These are phyloP conservation scores for Perccottus glenii DNA, from an alignment of 2,113 vertebrate genomes.

Conservation along the genomic window DNA sequence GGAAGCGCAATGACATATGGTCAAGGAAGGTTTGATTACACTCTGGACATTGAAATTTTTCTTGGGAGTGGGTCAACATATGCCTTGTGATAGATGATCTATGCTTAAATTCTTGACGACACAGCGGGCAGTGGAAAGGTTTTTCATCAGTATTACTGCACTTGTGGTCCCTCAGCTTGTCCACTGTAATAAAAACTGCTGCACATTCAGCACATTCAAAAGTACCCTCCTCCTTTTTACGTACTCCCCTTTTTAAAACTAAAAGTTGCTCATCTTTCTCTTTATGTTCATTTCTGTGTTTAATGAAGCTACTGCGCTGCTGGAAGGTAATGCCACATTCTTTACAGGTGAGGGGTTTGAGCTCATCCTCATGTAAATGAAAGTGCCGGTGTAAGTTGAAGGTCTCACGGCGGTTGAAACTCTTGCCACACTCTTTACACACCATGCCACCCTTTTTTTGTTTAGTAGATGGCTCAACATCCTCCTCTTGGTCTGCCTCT, in stretches of 20 bases:
- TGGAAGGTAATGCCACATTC: slow-evolving; percentile 80
- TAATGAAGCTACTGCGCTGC: slow-evolving; percentile 78
- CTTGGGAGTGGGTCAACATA: slow-evolving; percentile 77
- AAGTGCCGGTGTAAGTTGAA: slow-evolving; percentile 82
- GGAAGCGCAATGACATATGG: slow-evolving; percentile 75
- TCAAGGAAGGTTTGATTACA: slow-evolving; percentile 85
- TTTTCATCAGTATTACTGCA: slow-evolving; percentile 66
- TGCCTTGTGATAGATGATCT: slow-evolving; percentile 76
- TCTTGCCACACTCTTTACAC: slow-evolving; percentile 79
- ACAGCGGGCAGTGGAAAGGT: slow-evolving; percentile 77
- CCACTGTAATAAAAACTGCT: slow-evolving; percentile 58
- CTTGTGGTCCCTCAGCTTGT: slow-evolving; percentile 67
- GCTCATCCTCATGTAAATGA: slow-evolving; percentile 77
- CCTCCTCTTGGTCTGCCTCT: slow-evolving; percentile 4
- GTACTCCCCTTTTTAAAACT: slow-evolving; percentile 40
- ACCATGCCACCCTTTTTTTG: slow-evolving; percentile 57
- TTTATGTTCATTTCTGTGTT: slow-evolving; percentile 74
- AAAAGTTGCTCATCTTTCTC: slow-evolving; percentile 46
- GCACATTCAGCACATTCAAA: slow-evolving; percentile 73
- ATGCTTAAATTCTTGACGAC: slow-evolving; percentile 77
- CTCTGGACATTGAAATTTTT: slow-evolving; percentile 82
- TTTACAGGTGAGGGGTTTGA: slow-evolving; percentile 77
- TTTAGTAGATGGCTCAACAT: slow-evolving; percentile 30
- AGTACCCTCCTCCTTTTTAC: slow-evolving; percentile 25
- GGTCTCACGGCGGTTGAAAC: slow-evolving; percentile 76